phyloP scores from a whole-genome alignment of 2,113 vertebrate genomes.

The Cromileptes altivelis region DNA sequence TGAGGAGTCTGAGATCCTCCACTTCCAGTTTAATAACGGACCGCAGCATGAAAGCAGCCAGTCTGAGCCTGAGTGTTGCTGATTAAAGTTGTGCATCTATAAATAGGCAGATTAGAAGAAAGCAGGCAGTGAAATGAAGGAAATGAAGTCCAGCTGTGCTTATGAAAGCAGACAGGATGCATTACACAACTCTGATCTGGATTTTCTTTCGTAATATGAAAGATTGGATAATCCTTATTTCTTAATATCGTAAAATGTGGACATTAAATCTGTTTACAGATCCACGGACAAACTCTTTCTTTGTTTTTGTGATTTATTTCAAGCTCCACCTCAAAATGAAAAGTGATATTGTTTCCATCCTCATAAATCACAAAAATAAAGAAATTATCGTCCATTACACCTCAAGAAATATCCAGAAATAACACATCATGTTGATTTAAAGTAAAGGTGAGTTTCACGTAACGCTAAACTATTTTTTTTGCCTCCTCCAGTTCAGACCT shows the following conservation, averaged over 20 bases:
- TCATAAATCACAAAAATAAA: background rate
- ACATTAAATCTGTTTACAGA: too few species aligned
- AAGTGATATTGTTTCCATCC: background rate
- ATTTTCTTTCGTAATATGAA: background rate
- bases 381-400: background rate
- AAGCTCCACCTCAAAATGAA: too few species aligned
- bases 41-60: background rate
- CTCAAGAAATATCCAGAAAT: too few species aligned
- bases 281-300: too few species aligned
- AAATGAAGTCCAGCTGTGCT: conserved; percentile 35
- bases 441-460: background rate
- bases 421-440: background rate
- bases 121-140: background rate
- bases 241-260: background rate
- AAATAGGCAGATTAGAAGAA: background rate
- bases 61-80: too few species aligned
- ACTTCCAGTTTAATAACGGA: background rate
- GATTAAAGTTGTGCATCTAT: background rate
- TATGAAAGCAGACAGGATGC: background rate
- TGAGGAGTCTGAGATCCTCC: background rate
- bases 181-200: conserved; percentile 30
- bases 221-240: background rate
- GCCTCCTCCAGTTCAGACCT: conserved; percentile 7
- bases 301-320: too few species aligned
- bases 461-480: background rate